A percentile compares a stretch with the other conserved stretches of the same genome.
Evolutionary conservation across 2,113 vertebrate species (phyloP).

Genomic region (Mustela nigripes): DNA sequence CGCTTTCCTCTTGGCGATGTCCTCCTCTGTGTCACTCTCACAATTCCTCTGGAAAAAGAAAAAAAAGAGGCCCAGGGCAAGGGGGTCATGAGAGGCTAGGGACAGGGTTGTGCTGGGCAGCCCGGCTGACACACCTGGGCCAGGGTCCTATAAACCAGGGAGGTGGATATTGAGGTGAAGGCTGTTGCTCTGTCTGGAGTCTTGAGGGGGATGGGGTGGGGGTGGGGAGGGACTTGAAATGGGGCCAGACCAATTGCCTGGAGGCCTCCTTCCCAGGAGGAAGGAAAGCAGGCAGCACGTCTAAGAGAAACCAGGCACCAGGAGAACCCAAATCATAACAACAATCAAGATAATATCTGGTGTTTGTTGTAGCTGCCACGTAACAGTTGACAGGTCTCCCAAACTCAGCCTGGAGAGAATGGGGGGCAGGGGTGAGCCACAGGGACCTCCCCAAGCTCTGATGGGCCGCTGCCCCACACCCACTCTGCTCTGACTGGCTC

Average conservation of each 20-base stretch:
- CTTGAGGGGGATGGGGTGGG: background rate
- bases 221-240: background rate
- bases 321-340: background rate
- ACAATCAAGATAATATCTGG: background rate
- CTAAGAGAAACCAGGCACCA: background rate
- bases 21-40: constrained; percentile 95
- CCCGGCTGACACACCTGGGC: no score
- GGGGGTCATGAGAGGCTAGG: background rate
- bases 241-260: background rate
- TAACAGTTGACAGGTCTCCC: background rate
- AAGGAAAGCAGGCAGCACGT: background rate
- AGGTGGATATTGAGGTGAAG: background rate
- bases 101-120: background rate
- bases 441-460: background rate
- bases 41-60: constrained; percentile 90
- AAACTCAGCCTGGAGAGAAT: background rate
- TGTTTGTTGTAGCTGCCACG: background rate
- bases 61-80: background rate
- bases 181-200: background rate
- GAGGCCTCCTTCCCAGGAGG: background rate
- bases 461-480: fast-evolving
- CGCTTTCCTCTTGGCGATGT: constrained; percentile 87
- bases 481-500: background rate
- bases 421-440: background rate
- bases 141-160: background rate